Evolutionary conservation across 2,888 invertebrate species (phyloP).

Genomic region (Ferdinandea cuprea): DNA sequence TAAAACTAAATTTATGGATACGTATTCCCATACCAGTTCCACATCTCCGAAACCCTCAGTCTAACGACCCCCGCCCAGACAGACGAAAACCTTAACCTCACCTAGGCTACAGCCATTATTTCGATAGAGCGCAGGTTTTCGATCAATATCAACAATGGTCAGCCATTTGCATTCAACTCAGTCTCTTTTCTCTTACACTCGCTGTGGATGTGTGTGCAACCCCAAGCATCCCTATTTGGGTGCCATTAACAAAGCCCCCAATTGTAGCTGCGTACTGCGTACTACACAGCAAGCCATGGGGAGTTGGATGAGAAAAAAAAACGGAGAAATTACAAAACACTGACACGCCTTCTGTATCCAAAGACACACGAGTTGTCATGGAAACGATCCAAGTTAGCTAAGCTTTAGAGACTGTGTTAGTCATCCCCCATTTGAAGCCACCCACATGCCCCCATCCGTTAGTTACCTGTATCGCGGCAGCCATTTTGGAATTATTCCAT

Average conservation of each 20-base stretch:
- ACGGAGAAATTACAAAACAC: conserved; percentile 57
- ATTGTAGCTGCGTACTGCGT: conserved; percentile 66
- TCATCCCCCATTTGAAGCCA: conserved; percentile 53
- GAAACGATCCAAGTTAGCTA: conserved; percentile 40
- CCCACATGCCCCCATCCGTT: conserved; percentile 35
- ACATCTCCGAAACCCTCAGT: too few relatives aligned
- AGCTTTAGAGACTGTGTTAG: conserved; percentile 54
- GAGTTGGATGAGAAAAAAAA: conserved; percentile 25
- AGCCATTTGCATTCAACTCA: conserved; percentile 60
- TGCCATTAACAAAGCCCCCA: conserved; percentile 53
- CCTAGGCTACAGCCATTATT: conserved; percentile 36
- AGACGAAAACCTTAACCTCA: neutral
- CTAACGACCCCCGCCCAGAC: too few relatives aligned
- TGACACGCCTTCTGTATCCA: conserved; percentile 63
- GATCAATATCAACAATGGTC: conserved; percentile 63
- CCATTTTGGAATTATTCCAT: conserved; percentile 66
- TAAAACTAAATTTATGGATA: too few relatives aligned
- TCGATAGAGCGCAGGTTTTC: conserved; percentile 53
- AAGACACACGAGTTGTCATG: conserved; percentile 47
- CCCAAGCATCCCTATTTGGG: conserved; percentile 71
- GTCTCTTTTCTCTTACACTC: conserved; percentile 5
- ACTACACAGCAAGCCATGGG: too few relatives aligned
- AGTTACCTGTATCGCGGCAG: conserved; percentile 45
- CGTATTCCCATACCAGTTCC: too few relatives aligned
- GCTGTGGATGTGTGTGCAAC: conserved; percentile 26